Conservation (phyloP, 2,797 vertebrate species). For the Pangasius krempfi region DNA sequence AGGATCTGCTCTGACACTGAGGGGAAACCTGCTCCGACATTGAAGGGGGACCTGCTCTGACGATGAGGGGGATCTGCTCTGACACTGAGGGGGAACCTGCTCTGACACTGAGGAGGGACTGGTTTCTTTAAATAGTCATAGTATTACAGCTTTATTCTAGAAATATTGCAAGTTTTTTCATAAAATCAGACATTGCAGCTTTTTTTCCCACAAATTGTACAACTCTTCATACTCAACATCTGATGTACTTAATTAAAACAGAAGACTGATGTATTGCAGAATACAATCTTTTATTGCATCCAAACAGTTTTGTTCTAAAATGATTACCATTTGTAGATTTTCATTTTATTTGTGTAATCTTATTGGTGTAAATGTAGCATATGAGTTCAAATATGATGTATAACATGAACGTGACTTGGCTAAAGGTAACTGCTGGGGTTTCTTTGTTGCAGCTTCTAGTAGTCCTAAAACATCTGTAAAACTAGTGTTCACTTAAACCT, state of each 20-base stretch:
- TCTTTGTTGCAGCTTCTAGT: not conserved
- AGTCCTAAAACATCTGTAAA: not conserved
- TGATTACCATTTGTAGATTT: not conserved
- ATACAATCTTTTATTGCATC: constrained; percentile 69
- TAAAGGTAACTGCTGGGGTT: not conserved
- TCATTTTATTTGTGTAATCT: not conserved
- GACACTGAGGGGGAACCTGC: too few species aligned
- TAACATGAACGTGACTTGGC: not conserved
- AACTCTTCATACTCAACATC: too few species aligned
- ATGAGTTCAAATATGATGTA: not conserved
- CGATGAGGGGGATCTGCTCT: too few species aligned
- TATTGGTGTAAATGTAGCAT: not conserved
- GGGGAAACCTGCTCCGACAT: too few species aligned
- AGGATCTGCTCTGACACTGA: too few species aligned
- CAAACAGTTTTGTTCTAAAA: constrained; percentile 47
- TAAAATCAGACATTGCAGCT: too few species aligned
- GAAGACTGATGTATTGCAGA: constrained; percentile 29
- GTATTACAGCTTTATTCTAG: too few species aligned
- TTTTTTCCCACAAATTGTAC: too few species aligned
- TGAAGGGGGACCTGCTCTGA: too few species aligned
- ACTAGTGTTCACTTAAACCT: not conserved
- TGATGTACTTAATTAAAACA: not conserved
- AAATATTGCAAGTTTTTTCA: too few species aligned
- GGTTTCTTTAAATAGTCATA: too few species aligned
- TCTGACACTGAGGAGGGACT: too few species aligned